phyloP scores from a whole-genome alignment of 2,888 invertebrate species.

The Rhyacophila evoluta region DNA sequence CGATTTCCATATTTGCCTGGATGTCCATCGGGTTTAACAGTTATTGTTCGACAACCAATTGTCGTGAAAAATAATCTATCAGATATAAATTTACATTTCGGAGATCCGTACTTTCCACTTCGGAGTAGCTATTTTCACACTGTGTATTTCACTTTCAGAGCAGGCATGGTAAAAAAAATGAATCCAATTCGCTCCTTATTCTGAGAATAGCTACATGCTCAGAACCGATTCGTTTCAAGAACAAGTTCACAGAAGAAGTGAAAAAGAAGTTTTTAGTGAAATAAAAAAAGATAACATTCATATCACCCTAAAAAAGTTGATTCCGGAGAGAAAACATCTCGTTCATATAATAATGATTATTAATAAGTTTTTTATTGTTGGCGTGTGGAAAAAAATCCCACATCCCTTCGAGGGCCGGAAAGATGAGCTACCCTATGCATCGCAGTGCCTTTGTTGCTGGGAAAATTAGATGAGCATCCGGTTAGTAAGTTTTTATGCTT shows the following conservation, averaged over 20 bases:
- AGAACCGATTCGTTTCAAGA: not conserved
- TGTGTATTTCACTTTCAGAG: no score
- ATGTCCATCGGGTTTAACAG: no score
- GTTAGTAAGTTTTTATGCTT: slow-evolving; percentile 37
- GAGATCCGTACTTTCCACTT: no score
- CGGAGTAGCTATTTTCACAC: no score
- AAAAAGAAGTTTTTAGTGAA: not conserved
- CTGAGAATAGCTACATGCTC: not conserved
- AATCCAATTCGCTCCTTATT: not conserved
- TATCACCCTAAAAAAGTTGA: slow-evolving; percentile 8
- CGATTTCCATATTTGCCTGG: no score
- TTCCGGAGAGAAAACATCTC: slow-evolving; percentile 37
- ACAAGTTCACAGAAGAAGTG: not conserved
- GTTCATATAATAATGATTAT: slow-evolving; percentile 48
- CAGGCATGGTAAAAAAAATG: no score
- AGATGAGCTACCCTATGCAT: slow-evolving; percentile 9
- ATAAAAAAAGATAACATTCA: slow-evolving; percentile 10
- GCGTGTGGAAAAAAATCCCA: slow-evolving; percentile 36
- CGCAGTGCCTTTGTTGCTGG: slow-evolving; percentile 46
- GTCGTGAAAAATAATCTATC: no score
- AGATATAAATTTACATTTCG: no score
- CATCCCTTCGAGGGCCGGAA: slow-evolving; percentile 32
- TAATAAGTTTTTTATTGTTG: slow-evolving; percentile 50
- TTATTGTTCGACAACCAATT: no score
- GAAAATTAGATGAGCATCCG: slow-evolving; percentile 50